Percentiles rank a stretch among this genome's conserved stretches.
phyloP scores from a whole-genome alignment of 2,113 vertebrate genomes.

The Cervus canadensis region DNA sequence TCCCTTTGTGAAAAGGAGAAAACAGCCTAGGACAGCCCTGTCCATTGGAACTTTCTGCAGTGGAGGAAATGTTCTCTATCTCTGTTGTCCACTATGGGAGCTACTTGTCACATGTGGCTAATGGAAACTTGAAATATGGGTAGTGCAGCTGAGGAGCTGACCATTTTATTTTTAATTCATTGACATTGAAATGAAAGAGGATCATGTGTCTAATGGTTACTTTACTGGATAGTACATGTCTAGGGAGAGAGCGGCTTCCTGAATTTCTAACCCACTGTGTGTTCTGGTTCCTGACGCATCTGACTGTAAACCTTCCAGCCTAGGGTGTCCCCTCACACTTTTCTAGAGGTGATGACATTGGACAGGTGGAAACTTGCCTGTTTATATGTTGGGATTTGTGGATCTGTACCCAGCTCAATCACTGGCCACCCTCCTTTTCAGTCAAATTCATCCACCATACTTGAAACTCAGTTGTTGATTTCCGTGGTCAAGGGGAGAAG shows the following conservation, averaged over 20 bases:
- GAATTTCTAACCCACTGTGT: neutral
- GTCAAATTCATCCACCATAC: neutral
- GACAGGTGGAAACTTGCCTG: neutral
- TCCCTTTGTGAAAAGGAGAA: neutral
- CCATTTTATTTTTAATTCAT: neutral
- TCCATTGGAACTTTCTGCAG: neutral
- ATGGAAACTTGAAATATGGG: neutral
- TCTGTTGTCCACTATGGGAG: neutral
- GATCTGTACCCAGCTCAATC: neutral
- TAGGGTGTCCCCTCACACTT: rapidly evolving
- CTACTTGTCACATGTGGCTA: neutral
- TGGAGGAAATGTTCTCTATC: neutral
- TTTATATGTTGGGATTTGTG: neutral
- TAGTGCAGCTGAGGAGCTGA: neutral
- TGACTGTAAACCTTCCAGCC: neutral
- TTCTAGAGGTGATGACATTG: neutral
- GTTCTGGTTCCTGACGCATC: neutral
- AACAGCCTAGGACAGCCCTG: neutral
- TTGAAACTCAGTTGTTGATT: neutral
- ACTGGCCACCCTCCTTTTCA: neutral
- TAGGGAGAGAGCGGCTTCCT: neutral
- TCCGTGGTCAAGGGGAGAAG: neutral
- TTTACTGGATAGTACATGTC: neutral
- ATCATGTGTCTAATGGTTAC: neutral
- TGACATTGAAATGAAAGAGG: neutral